Evolutionary conservation across 64 coral and sea anemone genomes (phyloP), one percentile per base, ranked within the genome.

Genomic region (Montipora cactus): DNA sequence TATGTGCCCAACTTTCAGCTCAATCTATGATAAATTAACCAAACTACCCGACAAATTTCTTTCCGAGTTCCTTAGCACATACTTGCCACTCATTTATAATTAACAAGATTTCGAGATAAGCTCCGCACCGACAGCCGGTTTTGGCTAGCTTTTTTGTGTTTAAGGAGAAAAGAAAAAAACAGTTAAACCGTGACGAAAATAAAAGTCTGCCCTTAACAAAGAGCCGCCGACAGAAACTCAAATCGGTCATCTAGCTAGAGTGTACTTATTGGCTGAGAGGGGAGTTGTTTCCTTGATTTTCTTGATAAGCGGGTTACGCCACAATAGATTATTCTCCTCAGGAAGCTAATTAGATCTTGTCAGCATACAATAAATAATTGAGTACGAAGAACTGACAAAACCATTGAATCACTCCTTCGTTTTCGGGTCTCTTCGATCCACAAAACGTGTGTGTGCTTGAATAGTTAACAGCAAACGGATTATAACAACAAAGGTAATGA

Each of bases 321-420:
- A 50, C 82, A 62, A 47, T 46, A 28, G 16, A 45, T 67, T 61
- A 25, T 19, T 70, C 82, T 71, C 45, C 64, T 15, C 82, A 14
- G 28, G 44, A 85, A 51, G 16, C 82, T 85, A 85, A 85, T 85
- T 85, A 49, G 7, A 20, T 21, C 1, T 59, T 81, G 47, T 70
- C 16, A 21, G 45, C 67, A 4, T 12, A 68, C n/a, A 20, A 85
- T 85, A 3, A 85, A 85, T 85, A 70, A 85, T 50, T 85, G 10
- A 71, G 18, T 15, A 9, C 4, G 13, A 18, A 5, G 16, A n/a
- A 14, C 5, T 18, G 64, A 3, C 75, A 46, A 46, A 47, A 77
- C 10, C 75, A 3, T 77, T 77, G 44, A 44, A 15, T 3, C 5
- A 11, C 6, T 57, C 37, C 37, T 37, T 37, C 37, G 11, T 57